phyloP scores from a whole-genome alignment of 1,140 invertebrate species.

The Lepidurus couesii region DNA sequence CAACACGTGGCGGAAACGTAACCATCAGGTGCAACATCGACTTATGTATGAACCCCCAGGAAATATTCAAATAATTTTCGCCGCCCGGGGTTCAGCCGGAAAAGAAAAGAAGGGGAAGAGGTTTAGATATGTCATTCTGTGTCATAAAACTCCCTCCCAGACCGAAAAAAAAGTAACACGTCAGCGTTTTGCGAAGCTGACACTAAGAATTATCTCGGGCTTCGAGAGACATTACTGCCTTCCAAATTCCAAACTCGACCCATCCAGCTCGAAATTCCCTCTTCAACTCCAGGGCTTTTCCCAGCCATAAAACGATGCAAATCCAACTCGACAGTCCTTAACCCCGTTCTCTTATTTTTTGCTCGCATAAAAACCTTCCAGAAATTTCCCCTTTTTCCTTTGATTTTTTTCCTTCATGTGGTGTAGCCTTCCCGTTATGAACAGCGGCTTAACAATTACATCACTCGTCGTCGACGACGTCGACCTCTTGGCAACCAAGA shows the following conservation, averaged over 20 bases:
- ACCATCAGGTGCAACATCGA: not conserved
- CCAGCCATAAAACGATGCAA: not conserved
- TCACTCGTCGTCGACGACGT: too few species aligned
- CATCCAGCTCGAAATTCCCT: not conserved
- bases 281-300: not conserved
- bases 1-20: not conserved
- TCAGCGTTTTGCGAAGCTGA: slow-evolving; percentile 4
- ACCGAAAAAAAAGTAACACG: not conserved
- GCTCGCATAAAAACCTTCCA: not conserved
- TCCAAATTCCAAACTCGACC: not conserved
- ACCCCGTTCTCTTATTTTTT: not conserved
- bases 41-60: not conserved
- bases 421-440: too few species aligned
- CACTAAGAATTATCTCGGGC: not conserved
- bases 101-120: too few species aligned
- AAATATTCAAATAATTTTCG: slow-evolving; percentile 14
- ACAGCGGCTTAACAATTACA: too few species aligned
- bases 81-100: not conserved
- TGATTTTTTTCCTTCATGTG: not conserved
- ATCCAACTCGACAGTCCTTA: not conserved
- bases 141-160: too few species aligned
- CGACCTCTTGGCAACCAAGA: too few species aligned
- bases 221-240: not conserved
- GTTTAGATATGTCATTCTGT: too few species aligned
- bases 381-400: not conserved